A percentile compares a stretch with the other conserved stretches of the same genome.
Conservation (phyloP, 2,113 vertebrate genomes). For the Platanista minor region DNA sequence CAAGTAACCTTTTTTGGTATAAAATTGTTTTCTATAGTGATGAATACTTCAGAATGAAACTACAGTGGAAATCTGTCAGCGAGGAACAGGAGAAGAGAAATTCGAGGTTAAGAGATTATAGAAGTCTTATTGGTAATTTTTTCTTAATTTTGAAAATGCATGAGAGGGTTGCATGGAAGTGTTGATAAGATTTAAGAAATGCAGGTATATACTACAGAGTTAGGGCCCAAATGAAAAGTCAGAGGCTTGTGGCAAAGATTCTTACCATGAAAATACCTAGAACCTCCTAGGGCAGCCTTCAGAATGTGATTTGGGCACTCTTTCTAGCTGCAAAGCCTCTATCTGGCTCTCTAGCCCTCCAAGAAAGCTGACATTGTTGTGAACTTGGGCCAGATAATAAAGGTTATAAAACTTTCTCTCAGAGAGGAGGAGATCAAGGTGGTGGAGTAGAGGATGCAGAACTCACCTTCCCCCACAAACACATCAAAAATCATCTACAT, state of each 20-base stretch:
- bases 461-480: neutral
- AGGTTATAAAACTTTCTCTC: neutral
- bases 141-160: constrained; percentile 48
- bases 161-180: neutral
- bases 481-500: neutral
- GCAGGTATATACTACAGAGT: neutral
- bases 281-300: neutral
- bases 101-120: constrained; percentile 93
- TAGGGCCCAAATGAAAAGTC: neutral
- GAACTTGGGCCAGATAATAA: neutral
- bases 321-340: neutral
- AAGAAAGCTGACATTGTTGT: neutral
- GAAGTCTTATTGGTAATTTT: constrained; percentile 93
- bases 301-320: neutral
- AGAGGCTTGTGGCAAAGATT: neutral
- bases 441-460: neutral
- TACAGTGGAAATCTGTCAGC: constrained; percentile 97
- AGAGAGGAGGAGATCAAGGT: neutral
- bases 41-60: constrained; percentile 98
- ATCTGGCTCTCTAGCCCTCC: neutral
- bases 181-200: constrained; percentile 21
- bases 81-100: constrained; percentile 97
- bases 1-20: constrained; percentile 23
- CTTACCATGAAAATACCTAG: neutral
- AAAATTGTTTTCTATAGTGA: constrained; percentile 83